Conservation (phyloP, 2,113 vertebrate genomes). For the Phylloscopus whistleri region DNA sequence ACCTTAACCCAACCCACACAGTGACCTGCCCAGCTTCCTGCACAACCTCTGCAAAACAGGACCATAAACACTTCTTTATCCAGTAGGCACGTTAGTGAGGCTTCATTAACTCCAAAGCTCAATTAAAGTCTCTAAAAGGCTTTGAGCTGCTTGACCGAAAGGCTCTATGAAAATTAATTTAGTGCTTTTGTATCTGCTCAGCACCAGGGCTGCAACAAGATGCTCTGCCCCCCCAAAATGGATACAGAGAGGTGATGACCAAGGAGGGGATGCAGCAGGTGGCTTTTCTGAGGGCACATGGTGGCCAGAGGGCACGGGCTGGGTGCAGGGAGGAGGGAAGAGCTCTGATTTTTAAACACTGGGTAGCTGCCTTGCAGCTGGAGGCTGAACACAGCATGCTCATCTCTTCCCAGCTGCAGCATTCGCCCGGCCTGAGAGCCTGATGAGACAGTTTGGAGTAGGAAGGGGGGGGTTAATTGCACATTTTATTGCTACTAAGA, state of each 20-base stretch:
- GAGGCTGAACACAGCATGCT: background rate
- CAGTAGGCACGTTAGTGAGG: slow-evolving; percentile 1
- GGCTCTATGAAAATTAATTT: slow-evolving; percentile 39
- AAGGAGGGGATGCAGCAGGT: background rate
- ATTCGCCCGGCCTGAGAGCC: background rate
- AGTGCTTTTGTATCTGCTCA: slow-evolving; percentile 12
- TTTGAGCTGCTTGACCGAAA: slow-evolving; percentile 34
- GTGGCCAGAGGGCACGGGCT: background rate
- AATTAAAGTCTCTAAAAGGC: slow-evolving; percentile 51
- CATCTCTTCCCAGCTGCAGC: slow-evolving; percentile 11
- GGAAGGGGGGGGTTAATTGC: slow-evolving; percentile 49
- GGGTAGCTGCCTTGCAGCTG: slow-evolving; percentile 3
- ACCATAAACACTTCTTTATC: slow-evolving; percentile 42
- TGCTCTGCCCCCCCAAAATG: background rate
- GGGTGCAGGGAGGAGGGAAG: background rate
- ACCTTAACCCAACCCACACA: background rate
- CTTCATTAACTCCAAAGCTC: slow-evolving; percentile 45
- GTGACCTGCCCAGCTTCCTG: background rate
- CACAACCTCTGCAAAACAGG: background rate
- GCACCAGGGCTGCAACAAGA: background rate
- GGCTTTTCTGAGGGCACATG: background rate
- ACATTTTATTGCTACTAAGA: slow-evolving; percentile 36
- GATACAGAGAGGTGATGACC: background rate
- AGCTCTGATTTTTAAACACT: background rate
- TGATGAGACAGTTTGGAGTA: slow-evolving; percentile 5